phyloP scores from a whole-genome alignment of 1,140 invertebrate species.

The Nylanderia fulva region DNA sequence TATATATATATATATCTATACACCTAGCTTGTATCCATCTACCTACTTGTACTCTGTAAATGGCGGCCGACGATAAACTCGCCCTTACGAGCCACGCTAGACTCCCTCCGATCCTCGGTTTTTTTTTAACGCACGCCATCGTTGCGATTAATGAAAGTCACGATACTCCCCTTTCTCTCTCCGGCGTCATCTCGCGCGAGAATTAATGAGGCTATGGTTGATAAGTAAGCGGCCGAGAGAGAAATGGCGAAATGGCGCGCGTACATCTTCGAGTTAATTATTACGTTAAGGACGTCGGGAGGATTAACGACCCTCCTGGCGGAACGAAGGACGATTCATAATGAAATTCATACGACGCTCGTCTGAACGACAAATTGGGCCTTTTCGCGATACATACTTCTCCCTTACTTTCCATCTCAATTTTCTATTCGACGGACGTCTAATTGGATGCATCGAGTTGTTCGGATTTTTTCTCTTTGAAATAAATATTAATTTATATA shows the following conservation, averaged over 20 bases:
- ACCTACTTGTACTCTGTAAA: conserved; percentile 7
- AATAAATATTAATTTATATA: no score
- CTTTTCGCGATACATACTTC: no score
- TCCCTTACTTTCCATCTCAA: no score
- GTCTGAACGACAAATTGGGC: neutral
- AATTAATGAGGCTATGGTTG: neutral
- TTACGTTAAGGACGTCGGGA: neutral
- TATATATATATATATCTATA: no score
- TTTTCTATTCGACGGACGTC: no score
- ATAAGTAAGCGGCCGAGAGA: conserved; percentile 9
- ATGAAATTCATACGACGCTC: neutral
- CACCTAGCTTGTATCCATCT: no score
- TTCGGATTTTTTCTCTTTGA: no score
- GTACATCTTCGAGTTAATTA: conserved; percentile 18
- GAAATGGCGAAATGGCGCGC: neutral
- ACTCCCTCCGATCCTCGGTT: neutral
- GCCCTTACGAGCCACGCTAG: conserved; percentile 23
- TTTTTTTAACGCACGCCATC: conserved; percentile 10
- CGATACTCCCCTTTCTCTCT: no score
- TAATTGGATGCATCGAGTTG: no score
- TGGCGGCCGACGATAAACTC: conserved; percentile 51
- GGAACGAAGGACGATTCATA: neutral
- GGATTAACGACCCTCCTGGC: neutral
- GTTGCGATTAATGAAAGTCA: conserved; percentile 22
- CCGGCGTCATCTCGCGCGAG: neutral